Percentiles rank a stretch among this genome's conserved stretches.
phyloP scores from a whole-genome alignment of 1,140 invertebrate species.

The Mactra quadrangularis region DNA sequence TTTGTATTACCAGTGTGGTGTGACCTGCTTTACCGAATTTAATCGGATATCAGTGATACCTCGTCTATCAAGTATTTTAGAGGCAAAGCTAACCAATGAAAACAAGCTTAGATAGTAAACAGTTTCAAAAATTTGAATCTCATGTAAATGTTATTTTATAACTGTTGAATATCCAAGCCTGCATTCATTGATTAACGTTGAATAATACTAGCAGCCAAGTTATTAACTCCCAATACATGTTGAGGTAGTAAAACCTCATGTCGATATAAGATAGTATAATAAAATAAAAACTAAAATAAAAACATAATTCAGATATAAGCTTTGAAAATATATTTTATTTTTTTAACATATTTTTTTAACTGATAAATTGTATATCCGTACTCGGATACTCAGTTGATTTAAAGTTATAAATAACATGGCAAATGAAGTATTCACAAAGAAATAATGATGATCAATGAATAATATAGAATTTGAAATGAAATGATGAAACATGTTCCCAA shows the following conservation, averaged over 20 bases:
- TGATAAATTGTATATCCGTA: conserved; percentile 47
- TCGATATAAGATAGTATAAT: too few species aligned
- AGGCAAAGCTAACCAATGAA: neutral
- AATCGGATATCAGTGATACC: conserved; percentile 7
- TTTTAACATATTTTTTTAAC: conserved; percentile 48
- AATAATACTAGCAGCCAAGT: too few species aligned
- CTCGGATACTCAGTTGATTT: conserved; percentile 37
- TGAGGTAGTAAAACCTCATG: too few species aligned
- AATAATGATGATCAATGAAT: conserved; percentile 10
- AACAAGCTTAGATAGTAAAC: too few species aligned
- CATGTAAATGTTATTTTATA: too few species aligned
- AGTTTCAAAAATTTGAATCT: too few species aligned
- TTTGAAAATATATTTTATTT: conserved; percentile 58
- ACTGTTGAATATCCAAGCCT: too few species aligned
- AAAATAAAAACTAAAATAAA: neutral
- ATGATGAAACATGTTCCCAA: conserved; percentile 54
- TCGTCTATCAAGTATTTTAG: conserved; percentile 42
- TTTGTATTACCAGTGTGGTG: conserved; percentile 15
- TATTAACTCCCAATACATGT: too few species aligned
- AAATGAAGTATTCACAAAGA: conserved; percentile 51
- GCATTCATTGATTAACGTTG: too few species aligned
- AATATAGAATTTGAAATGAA: conserved; percentile 1
- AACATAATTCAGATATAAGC: conserved; percentile 11
- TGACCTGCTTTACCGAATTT: too few species aligned
- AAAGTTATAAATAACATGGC: conserved; percentile 58